Evolutionary conservation across 2,113 vertebrate species (phyloP).

Genomic region (Tupaia chinensis): DNA sequence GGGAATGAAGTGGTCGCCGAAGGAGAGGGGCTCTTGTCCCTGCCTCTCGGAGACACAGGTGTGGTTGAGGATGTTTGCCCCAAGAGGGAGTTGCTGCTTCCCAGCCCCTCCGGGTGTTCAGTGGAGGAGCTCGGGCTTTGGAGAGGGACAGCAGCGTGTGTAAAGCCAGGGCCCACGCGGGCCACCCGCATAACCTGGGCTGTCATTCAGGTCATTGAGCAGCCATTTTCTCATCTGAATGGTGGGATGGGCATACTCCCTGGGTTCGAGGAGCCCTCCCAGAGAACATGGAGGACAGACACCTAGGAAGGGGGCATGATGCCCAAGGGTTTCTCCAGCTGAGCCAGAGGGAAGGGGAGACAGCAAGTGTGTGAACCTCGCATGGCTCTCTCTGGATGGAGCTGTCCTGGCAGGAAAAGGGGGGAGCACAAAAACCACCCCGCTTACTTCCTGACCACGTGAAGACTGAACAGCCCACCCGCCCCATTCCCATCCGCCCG

Average conservation of each 20-base stretch:
- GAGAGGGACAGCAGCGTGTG: neutral
- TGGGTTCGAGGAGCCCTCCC: neutral
- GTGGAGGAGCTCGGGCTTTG: neutral
- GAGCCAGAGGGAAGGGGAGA: neutral
- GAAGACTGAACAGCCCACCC: neutral
- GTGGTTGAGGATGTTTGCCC: neutral
- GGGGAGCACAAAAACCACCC: neutral
- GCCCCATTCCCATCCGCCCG: accelerated
- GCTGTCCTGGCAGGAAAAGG: neutral
- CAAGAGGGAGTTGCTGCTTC: accelerated
- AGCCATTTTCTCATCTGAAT: neutral
- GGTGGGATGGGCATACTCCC: accelerated
- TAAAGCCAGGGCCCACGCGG: accelerated
- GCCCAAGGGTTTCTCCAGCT: neutral
- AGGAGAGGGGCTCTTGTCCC: neutral
- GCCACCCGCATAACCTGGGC: too few species aligned
- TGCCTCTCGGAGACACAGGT: accelerated
- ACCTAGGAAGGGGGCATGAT: neutral
- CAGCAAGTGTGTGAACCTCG: neutral
- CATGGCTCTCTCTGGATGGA: neutral
- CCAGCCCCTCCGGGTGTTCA: accelerated
- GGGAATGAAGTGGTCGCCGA: accelerated
- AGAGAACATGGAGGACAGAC: neutral
- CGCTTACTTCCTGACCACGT: accelerated
- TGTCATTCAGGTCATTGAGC: neutral